Conservation (phyloP, 2,113 vertebrate genomes). For the Tragelaphus buxtoni region DNA sequence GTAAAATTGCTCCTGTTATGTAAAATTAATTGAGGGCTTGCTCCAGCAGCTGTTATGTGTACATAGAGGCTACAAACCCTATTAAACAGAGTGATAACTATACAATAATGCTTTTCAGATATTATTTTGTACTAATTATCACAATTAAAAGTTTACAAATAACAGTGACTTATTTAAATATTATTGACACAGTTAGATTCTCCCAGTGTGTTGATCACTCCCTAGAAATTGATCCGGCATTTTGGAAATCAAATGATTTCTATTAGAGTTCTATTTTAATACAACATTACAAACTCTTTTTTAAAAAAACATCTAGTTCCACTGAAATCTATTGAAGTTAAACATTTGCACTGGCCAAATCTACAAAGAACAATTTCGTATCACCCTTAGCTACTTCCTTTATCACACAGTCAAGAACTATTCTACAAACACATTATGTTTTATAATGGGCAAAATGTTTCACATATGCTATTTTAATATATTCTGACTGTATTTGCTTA, state of each 20-base stretch:
- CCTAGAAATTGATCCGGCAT: neutral
- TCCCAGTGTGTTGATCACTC: neutral
- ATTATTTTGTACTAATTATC: conserved; percentile 29
- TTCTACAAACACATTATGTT: neutral
- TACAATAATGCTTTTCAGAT: conserved; percentile 55
- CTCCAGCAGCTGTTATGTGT: conserved; percentile 51
- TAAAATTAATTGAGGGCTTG: conserved; percentile 62
- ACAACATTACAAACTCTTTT: neutral
- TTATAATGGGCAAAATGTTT: neutral
- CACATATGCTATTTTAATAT: neutral
- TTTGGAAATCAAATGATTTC: neutral
- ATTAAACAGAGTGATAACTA: conserved; percentile 55
- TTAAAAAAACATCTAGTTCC: neutral
- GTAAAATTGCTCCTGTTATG: conserved; percentile 52
- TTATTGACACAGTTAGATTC: conserved; percentile 30
- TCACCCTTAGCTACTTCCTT: neutral
- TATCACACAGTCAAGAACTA: neutral
- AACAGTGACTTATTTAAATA: conserved; percentile 31
- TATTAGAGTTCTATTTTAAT: conserved; percentile 1
- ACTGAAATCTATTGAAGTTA: neutral
- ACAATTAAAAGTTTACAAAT: conserved; percentile 52
- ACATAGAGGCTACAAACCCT: conserved; percentile 33
- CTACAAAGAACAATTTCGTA: neutral
- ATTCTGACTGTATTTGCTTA: neutral
- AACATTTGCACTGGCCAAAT: neutral